Evolutionary conservation across 2,113 vertebrate genomes (phyloP), one percentile per base, ranked within the genome.

Genomic region (Xiphorhynchus elegans): DNA sequence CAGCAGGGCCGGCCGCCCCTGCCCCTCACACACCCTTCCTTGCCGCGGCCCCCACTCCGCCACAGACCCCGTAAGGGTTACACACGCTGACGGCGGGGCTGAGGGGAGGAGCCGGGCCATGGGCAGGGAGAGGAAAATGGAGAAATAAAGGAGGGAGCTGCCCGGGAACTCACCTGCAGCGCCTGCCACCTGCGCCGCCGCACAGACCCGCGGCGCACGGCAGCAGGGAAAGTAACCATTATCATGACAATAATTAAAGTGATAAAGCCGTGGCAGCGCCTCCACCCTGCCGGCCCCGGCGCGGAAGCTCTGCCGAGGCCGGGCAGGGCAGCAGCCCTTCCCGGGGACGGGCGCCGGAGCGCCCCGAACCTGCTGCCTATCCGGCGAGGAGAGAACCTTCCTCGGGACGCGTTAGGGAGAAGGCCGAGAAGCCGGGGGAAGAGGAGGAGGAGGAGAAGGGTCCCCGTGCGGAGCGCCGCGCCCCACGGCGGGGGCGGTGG

Each of bases 161-260:
- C n/a, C 9, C 13, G 3, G 5, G 33, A 21, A 49, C 83, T 93
- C 87, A 97, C 95, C 92, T 97, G 87, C 90, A 63, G 80, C 59
- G 44, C 44, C 80, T 10, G 84, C 60, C 39, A 78, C 93, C 92
- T 93, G 81, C 44, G 40, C 55, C n/a, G n/a, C 40, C 7, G 17
- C 13, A 24, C 10, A 39, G 39, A 44, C 35, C 2, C 6, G 40
- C 23, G 31, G 75, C 67, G 56, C n/a, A 4, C 8, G 3, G 40
- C 3, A 44, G 33, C 49, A 6, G 33, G 31, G 52, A 42, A 40
- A 13, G 23, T 33, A 46, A 42, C 62, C n/a, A 24, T n/a, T 53
- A n/a, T 5, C 23, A 10, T 4, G 10, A 9, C 1, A 55, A 24
- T 39, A 29, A 84, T 28, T 52, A 39, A 1, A 39, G 31, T 2